Percentiles rank a stretch among this genome's conserved stretches.
phyloP scores from a whole-genome alignment of 2,888 invertebrate genomes.

The Acanthosepion lycidas region DNA sequence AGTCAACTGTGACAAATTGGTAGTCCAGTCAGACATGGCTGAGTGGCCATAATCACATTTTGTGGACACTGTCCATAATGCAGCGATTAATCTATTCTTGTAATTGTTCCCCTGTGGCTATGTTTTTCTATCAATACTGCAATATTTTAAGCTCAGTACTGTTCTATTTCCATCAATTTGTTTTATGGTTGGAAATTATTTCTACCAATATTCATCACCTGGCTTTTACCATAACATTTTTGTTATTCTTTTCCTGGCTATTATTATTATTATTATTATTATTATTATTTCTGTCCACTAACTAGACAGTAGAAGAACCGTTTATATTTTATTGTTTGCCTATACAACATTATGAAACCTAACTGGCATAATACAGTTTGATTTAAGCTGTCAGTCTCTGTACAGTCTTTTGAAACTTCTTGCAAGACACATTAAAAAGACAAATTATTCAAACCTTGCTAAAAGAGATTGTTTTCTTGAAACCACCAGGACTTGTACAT shows the following conservation, averaged over 20 bases:
- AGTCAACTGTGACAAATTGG: not conserved
- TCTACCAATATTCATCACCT: not conserved
- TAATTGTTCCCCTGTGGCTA: not conserved
- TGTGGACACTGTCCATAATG: conserved; percentile 24
- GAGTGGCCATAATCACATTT: conserved; percentile 8
- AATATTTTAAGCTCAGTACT: not conserved
- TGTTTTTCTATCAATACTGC: not conserved
- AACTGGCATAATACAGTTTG: no score
- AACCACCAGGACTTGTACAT: no score
- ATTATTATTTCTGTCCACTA: not conserved
- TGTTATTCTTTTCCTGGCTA: not conserved
- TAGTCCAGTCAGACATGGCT: not conserved
- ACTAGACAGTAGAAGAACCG: not conserved
- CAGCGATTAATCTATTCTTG: not conserved
- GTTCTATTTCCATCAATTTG: not conserved
- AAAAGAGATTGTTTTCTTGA: no score
- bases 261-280: no score
- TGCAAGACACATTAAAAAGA: no score
- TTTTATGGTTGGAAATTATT: conserved; percentile 8
- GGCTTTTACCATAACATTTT: not conserved
- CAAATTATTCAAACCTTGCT: no score
- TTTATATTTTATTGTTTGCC: not conserved
- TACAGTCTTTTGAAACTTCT: no score
- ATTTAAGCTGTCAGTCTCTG: no score
- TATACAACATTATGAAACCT: not conserved